Conservation (phyloP, 2,797 vertebrate species). For the Microchirus variegatus region DNA sequence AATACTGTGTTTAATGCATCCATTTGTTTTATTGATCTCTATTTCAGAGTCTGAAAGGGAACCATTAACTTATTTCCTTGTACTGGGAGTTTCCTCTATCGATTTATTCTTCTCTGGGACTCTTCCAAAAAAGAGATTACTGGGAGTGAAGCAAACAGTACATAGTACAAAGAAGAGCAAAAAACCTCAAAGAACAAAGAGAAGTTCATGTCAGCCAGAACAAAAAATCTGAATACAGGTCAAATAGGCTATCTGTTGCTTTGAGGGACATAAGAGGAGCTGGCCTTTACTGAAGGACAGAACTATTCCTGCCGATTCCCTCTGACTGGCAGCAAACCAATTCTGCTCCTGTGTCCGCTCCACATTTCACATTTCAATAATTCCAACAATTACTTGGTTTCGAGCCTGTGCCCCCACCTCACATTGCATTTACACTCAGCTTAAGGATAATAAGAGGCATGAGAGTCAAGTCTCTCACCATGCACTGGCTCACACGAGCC, state of each 20-base stretch:
- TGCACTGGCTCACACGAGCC: slow-evolving; percentile 25
- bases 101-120: slow-evolving; percentile 48
- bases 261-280: slow-evolving; percentile 13
- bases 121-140: slow-evolving; percentile 21
- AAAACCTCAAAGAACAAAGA: slow-evolving; percentile 15
- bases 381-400: slow-evolving; percentile 14
- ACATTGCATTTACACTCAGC: slow-evolving; percentile 15
- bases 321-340: slow-evolving; percentile 1
- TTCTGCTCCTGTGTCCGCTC: slow-evolving; percentile 3
- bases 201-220: background rate
- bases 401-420: background rate
- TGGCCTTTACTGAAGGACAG: slow-evolving; percentile 5
- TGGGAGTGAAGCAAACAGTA: slow-evolving; percentile 16
- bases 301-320: slow-evolving; percentile 1
- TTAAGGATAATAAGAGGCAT: slow-evolving; percentile 35
- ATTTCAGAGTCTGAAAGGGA: slow-evolving; percentile 56
- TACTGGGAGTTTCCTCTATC: slow-evolving; percentile 66
- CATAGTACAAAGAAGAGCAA: slow-evolving; percentile 11
- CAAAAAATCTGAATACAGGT: background rate
- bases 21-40: slow-evolving; percentile 71
- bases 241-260: slow-evolving; percentile 3
- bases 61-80: slow-evolving; percentile 70
- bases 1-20: slow-evolving; percentile 54
- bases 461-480: slow-evolving; percentile 33
- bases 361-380: slow-evolving; percentile 23